Evolutionary conservation across 2,888 invertebrate genomes (phyloP), one percentile per base, ranked within the genome.

Genomic region (Caenorhabditis sp.): DNA sequence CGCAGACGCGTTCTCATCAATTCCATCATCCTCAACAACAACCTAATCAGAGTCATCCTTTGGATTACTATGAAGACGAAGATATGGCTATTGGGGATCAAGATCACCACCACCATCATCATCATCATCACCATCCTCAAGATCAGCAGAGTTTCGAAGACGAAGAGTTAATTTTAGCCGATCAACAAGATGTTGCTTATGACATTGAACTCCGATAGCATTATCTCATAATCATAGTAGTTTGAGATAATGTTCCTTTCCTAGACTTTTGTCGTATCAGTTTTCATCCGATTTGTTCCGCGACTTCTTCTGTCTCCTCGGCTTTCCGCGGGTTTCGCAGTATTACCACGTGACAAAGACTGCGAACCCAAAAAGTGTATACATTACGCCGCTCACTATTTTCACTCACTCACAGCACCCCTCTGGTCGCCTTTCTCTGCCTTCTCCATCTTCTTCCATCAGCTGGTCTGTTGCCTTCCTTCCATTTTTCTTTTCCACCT

Each of bases 171-270:
- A 70, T 81, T 53, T 32, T 55, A 11, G 76, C 70, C 0, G 61
- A 77, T 35, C 55, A 71, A 24, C 81, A 81, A 53, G 60, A 76
- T 40, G 81, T 81, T 11, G 81, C 81, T 4, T 81, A 62, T 56
- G 71, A 67, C 37, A 67, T 81, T 44, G 81, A 81, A n/a, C 20
- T 81, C 8, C 15, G 61, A 47, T 74, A 50, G 37, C 40, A 44
- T 47, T 18, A 8, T 9, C 15, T 3, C 40, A 9, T 40, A 32
- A 9, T 32, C 32, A 6, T 4, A 6, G 40, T 40, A 40, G 40
- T 40, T 40, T 40, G 40, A 40, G 6, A 15, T 3, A 40, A 40
- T 13, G n/a, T n/a, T n/a, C n/a, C n/a, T n/a, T n/a, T n/a, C n/a
- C n/a, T n/a, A n/a, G n/a, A n/a, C n/a, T n/a, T n/a, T n/a, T n/a